Conservation (phyloP, 2,888 invertebrate species). For the Cheilosia vernalis region DNA sequence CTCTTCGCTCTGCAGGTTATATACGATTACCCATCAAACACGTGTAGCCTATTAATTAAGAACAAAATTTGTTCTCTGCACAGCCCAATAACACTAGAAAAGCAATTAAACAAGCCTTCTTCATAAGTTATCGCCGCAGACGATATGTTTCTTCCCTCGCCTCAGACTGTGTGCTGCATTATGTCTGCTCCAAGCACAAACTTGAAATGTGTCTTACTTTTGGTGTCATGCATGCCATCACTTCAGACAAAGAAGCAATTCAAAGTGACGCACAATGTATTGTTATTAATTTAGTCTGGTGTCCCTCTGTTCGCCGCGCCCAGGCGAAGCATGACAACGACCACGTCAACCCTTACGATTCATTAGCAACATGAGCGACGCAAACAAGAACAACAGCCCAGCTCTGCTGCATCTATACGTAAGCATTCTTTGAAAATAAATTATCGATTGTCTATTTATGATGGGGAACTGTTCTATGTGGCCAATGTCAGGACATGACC, state of each 20-base stretch:
- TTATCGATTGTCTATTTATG: constrained; percentile 65
- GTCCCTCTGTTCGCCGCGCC: constrained; percentile 2
- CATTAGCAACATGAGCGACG: constrained; percentile 30
- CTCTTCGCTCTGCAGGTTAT: not conserved
- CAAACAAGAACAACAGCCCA: constrained; percentile 22
- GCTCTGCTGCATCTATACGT: constrained; percentile 21
- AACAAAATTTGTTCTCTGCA: constrained; percentile 2
- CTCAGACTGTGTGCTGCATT: not conserved
- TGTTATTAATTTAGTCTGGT: constrained; percentile 50
- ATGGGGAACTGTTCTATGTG: constrained; percentile 17
- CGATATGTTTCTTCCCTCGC: not conserved
- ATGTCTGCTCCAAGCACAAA: not conserved
- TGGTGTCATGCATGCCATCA: not conserved
- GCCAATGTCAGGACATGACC: constrained; percentile 36
- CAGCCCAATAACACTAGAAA: constrained; percentile 8
- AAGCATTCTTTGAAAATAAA: constrained; percentile 56
- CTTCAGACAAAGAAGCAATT: constrained; percentile 32
- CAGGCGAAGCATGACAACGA: not conserved
- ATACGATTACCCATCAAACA: not conserved
- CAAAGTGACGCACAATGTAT: constrained; percentile 45
- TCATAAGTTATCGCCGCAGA: not conserved
- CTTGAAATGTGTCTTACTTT: constrained; percentile 27
- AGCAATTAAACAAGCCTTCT: constrained; percentile 30
- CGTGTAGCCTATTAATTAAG: constrained; percentile 19
- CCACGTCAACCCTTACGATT: constrained; percentile 40